These are phyloP conservation scores for Olivierus martensii DNA, from an alignment of 1,140 invertebrate genomes.

Conservation along the genomic window DNA sequence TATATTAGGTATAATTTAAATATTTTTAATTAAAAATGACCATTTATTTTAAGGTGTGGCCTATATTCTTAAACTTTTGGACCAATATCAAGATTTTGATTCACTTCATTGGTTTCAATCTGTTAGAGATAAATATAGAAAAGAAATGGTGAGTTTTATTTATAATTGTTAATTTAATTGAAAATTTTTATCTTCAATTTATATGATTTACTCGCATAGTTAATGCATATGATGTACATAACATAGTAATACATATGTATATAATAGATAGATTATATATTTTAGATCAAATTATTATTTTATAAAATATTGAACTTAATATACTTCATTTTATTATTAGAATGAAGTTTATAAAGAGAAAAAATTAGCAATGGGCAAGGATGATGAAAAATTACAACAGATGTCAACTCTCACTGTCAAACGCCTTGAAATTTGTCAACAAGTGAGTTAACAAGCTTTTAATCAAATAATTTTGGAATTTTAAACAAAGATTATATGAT, in stretches of 20 bases:
- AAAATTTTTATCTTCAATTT: too few relatives aligned
- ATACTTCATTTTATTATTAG: conserved; percentile 17
- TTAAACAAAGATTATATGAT: too few relatives aligned
- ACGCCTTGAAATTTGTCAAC: conserved; percentile 61
- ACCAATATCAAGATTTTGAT: conserved; percentile 65
- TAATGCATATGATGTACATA: too few relatives aligned
- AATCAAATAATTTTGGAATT: too few relatives aligned
- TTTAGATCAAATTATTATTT: too few relatives aligned
- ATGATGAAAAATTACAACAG: conserved; percentile 78
- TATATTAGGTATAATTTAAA: background rate
- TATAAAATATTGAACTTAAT: too few relatives aligned
- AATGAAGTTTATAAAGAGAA: conserved; percentile 22
- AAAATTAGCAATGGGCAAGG: conserved; percentile 17
- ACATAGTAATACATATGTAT: too few relatives aligned
- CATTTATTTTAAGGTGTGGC: conserved; percentile 45
- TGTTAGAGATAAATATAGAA: conserved; percentile 54
- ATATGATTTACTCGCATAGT: too few relatives aligned
- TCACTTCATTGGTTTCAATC: conserved; percentile 92
- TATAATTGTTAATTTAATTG: background rate
- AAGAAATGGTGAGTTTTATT: conserved; percentile 38
- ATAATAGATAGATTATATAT: too few relatives aligned
- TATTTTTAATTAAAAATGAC: conserved; percentile 11
- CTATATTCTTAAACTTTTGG: conserved; percentile 48
- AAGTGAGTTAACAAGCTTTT: too few relatives aligned
- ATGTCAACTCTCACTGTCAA: conserved; percentile 82